Evolutionary conservation across 2,113 vertebrate species (phyloP), one percentile per base, ranked within the genome.

Genomic region (Pterocles gutturalis): DNA sequence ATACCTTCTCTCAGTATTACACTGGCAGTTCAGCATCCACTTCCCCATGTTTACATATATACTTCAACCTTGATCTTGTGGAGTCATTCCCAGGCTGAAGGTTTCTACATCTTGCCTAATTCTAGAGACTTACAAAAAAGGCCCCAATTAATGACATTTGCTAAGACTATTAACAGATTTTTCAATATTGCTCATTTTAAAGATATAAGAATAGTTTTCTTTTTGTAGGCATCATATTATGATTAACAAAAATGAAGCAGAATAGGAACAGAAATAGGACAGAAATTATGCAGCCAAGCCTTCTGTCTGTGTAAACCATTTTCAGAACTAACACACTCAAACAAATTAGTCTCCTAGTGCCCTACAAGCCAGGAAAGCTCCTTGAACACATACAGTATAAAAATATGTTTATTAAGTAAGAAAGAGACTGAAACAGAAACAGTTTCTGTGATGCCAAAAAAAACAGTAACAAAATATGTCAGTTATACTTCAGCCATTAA

Each of bases 251-350:
- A 96, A 65, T 19, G 15, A 96, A 96, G 81, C 57, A 78, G 66
- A 90, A 93, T 24, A 88, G 69, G 92, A 87, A 70, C 11, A 80
- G 25, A 76, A 86, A 67, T 29, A 83, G n/a, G n/a, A 90, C 58
- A 93, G 89, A 97, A 97, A 95, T 90, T 46, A 94, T 96, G 81
- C 94, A 95, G 92, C 89, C 93, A 97, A 96, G 70, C 77, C 62
- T 25, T 71, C 76, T 82, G 95, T 85, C 87, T 95, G 89, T 96
- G 93, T 94, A 98, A 96, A 96, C 82, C 96, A 84, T 96, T 97
- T 90, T 96, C 91, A 90, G 93, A 97, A 96, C 67, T 90, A 95
- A 89, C 55, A 87, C 53, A 65, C 66, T 94, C 28, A 11, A 93
- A 86, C 51, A 90, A 97, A 95, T 84, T 76, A 96, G 75, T 96